Evolutionary conservation across 2,888 invertebrate species (phyloP).

Genomic region (Aphidius colemani): DNA sequence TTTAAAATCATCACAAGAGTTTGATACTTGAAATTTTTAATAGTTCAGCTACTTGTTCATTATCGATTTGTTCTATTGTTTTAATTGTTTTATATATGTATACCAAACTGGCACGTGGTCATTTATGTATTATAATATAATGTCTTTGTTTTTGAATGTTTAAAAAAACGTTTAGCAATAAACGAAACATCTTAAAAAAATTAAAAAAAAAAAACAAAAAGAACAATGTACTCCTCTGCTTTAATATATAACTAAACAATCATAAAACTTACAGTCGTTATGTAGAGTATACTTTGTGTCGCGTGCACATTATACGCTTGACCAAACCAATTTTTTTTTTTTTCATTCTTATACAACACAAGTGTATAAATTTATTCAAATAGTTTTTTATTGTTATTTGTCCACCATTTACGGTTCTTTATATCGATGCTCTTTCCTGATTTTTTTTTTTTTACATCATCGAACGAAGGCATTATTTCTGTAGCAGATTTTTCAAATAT

Average conservation of each 20-base stretch:
- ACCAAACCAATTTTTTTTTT: not conserved
- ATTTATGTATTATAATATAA: not conserved
- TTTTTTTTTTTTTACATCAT: not conserved
- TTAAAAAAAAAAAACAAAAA: not conserved
- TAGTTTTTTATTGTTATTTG: not conserved
- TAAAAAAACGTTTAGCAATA: not conserved
- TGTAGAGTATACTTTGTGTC: not conserved
- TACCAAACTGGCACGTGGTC: conserved; percentile 15
- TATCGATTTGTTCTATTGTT: conserved; percentile 13
- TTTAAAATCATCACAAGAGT: conserved; percentile 9
- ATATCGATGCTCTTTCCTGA: conserved; percentile 4
- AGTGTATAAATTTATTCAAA: too few relatives aligned
- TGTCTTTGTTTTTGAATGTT: too few relatives aligned
- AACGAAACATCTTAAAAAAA: not conserved
- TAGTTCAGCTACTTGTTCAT: conserved; percentile 27
- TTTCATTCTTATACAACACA: not conserved
- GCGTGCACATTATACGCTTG: not conserved
- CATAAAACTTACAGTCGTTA: too few relatives aligned
- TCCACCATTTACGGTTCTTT: not conserved
- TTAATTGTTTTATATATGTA: not conserved
- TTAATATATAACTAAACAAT: not conserved
- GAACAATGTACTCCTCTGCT: not conserved
- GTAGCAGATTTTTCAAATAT: not conserved
- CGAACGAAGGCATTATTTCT: not conserved
- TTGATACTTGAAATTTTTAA: conserved; percentile 18